These are phyloP conservation scores for Ypsolopha sequella DNA, from an alignment of 2,888 invertebrate species.

Conservation along the genomic window DNA sequence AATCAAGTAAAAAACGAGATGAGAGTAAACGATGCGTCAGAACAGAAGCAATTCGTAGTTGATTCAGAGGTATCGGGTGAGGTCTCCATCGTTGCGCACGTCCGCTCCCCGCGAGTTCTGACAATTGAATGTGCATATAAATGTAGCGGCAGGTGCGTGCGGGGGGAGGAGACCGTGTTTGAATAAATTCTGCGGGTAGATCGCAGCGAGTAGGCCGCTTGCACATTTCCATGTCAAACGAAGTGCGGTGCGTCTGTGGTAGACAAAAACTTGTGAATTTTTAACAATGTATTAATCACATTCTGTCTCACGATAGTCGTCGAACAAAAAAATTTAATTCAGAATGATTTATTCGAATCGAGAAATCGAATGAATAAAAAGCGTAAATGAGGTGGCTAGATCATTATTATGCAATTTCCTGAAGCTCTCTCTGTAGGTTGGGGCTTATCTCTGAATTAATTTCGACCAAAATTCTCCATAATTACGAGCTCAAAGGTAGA, in stretches of 20 bases:
- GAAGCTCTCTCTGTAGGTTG: slow-evolving; percentile 12
- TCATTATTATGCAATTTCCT: slow-evolving; percentile 20
- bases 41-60: slow-evolving; percentile 4
- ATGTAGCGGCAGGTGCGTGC: slow-evolving; percentile 25
- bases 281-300: slow-evolving; percentile 28
- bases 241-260: slow-evolving; percentile 17
- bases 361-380: slow-evolving; percentile 17
- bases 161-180: slow-evolving; percentile 23
- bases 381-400: slow-evolving; percentile 3
- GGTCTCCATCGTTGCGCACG: slow-evolving; percentile 17
- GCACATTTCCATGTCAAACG: slow-evolving; percentile 66
- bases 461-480: slow-evolving; percentile 51
- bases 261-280: slow-evolving; percentile 40
- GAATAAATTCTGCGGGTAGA: slow-evolving; percentile 33
- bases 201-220: slow-evolving; percentile 36
- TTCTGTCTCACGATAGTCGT: not conserved
- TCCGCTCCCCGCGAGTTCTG: slow-evolving; percentile 22
- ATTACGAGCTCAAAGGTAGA: slow-evolving; percentile 62
- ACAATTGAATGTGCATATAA: slow-evolving; percentile 57
- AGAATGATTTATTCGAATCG: slow-evolving; percentile 13
- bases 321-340: not conserved
- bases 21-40: slow-evolving; percentile 2
- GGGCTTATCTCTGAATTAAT: slow-evolving; percentile 59
- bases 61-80: slow-evolving; percentile 17
- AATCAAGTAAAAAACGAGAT: slow-evolving; percentile 15